Conservation (phyloP, 53 echinoderm and acorn worm species). For the Zoroaster sp. region DNA sequence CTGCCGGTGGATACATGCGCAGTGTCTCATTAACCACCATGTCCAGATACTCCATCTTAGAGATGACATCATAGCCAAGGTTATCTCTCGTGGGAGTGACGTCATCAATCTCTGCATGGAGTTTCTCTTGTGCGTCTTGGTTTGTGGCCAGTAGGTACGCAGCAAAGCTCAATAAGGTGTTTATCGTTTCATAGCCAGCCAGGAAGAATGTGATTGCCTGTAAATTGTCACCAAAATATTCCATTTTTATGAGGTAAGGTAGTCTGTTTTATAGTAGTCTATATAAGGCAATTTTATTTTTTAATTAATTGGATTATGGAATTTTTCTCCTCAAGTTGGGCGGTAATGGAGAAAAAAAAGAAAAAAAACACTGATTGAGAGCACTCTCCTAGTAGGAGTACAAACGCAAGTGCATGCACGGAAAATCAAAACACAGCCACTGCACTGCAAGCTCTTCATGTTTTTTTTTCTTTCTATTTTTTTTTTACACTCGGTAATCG, state of each 20-base stretch:
- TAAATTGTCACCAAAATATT: neutral
- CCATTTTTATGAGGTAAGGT: neutral
- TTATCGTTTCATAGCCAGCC: conserved; percentile 85
- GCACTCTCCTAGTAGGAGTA: no score
- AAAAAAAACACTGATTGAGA: no score
- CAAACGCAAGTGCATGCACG: no score
- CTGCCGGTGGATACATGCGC: conserved; percentile 72
- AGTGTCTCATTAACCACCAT: conserved; percentile 68
- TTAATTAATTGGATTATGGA: no score
- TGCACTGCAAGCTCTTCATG: no score
- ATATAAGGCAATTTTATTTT: neutral
- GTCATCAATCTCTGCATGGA: conserved; percentile 66
- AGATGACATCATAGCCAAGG: conserved; percentile 60
- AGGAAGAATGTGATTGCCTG: conserved; percentile 74
- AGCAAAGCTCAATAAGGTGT: conserved; percentile 56
- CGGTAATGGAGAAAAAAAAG: no score
- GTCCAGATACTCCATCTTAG: conserved; percentile 80
- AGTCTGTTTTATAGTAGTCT: neutral
- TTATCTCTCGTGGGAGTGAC: conserved; percentile 52
- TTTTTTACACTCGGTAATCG: no score
- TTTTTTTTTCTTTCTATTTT: no score
- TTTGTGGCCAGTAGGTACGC: conserved; percentile 68
- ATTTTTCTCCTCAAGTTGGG: no score
- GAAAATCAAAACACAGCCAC: no score
- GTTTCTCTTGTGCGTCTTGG: conserved; percentile 68